Conservation (phyloP, 2,113 vertebrate species). For the Ceratotherium simum region DNA sequence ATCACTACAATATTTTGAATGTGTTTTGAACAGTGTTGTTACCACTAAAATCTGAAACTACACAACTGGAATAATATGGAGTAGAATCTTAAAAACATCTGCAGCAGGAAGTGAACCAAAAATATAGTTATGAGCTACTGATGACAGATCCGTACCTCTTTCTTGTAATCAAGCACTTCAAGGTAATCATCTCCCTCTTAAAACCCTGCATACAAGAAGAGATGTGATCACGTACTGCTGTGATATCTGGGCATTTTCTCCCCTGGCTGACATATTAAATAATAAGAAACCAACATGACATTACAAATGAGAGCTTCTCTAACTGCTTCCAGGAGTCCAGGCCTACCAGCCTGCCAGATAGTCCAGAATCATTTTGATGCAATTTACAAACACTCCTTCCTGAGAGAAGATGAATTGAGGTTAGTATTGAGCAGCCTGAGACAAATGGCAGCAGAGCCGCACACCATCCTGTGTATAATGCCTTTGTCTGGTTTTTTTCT, state of each 20-base stretch:
- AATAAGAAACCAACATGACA: slow-evolving; percentile 60
- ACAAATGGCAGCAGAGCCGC: neutral
- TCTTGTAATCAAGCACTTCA: neutral
- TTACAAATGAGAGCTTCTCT: slow-evolving; percentile 48
- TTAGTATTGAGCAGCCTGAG: slow-evolving; percentile 37
- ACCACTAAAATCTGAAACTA: slow-evolving; percentile 24
- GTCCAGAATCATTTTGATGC: neutral
- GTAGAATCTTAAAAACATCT: neutral
- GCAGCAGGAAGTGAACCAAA: slow-evolving; percentile 2
- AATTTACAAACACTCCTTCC: slow-evolving; percentile 51
- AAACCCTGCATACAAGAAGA: slow-evolving; percentile 56
- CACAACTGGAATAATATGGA: neutral
- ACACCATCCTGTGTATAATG: neutral
- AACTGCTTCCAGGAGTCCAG: neutral
- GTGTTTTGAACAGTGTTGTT: neutral
- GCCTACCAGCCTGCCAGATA: neutral
- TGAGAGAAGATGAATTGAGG: slow-evolving; percentile 33
- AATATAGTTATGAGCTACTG: neutral
- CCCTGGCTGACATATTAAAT: slow-evolving; percentile 57
- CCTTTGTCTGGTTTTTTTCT: neutral
- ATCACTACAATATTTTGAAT: slow-evolving; percentile 22
- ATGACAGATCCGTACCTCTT: neutral
- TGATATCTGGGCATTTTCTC: slow-evolving; percentile 6
- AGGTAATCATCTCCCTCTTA: slow-evolving; percentile 63
- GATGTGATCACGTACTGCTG: slow-evolving; percentile 27